A percentile compares a stretch with the other conserved stretches of the same genome.
These are phyloP conservation scores for Agrotis puta DNA, from an alignment of 2,888 invertebrate genomes.

Conservation along the genomic window DNA sequence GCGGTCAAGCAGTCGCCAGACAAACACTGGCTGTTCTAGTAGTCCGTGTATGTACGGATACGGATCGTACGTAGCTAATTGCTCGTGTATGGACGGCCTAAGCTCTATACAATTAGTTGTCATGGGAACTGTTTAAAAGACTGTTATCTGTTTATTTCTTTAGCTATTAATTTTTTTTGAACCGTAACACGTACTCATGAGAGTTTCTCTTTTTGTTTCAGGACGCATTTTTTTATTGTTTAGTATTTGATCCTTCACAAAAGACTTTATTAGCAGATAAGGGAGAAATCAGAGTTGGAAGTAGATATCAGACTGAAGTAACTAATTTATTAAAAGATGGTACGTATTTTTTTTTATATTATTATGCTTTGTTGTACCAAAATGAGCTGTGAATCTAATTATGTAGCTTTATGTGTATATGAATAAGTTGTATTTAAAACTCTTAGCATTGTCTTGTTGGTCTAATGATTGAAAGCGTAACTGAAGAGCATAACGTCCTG, in stretches of 20 bases:
- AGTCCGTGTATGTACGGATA: too few relatives aligned
- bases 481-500: too few relatives aligned
- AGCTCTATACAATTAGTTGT: conserved; percentile 3
- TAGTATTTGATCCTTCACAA: conserved; percentile 99
- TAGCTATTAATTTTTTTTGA: conserved; percentile 31
- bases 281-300: conserved; percentile 98
- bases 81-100: too few relatives aligned
- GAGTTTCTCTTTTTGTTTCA: conserved; percentile 89
- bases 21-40: too few relatives aligned
- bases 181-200: conserved; percentile 44
- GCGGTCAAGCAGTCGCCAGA: too few relatives aligned
- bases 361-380: not conserved
- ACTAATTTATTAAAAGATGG: conserved; percentile 95
- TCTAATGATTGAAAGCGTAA: too few relatives aligned
- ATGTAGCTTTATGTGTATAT: not conserved
- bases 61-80: too few relatives aligned
- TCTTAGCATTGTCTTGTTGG: too few relatives aligned
- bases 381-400: not conserved
- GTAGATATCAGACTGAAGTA: conserved; percentile 99
- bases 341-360: conserved; percentile 73
- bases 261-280: conserved; percentile 99
- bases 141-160: conserved; percentile 28
- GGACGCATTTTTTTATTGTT: conserved; percentile 99
- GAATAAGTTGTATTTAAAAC: not conserved
- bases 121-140: conserved; percentile 39